Evolutionary conservation across 2,113 vertebrate genomes (phyloP).

Genomic region (Pedetes capensis): DNA sequence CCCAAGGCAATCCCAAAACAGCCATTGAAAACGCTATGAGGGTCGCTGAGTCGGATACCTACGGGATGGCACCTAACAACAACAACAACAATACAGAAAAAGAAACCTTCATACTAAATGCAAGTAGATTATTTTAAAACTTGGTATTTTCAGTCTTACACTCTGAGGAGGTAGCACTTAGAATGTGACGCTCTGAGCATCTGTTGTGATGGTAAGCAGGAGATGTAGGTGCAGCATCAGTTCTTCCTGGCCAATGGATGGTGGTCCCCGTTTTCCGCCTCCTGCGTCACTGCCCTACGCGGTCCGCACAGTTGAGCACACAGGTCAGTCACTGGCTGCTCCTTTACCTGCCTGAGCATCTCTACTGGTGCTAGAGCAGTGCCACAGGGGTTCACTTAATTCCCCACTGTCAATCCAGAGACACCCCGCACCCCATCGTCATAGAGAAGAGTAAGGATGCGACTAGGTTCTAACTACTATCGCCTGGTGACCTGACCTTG

Average conservation of each 20-base stretch:
- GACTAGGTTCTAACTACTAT: background rate
- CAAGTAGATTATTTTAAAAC: background rate
- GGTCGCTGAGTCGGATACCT: too few relatives aligned
- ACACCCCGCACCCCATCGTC: too few relatives aligned
- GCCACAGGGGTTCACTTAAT: background rate
- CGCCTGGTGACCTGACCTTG: background rate
- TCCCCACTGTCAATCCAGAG: background rate
- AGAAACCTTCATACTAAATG: background rate
- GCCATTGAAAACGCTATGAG: too few relatives aligned
- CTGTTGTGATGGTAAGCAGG: background rate
- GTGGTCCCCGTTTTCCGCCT: background rate
- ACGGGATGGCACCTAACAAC: too few relatives aligned
- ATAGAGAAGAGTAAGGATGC: background rate
- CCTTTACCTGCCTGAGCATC: background rate
- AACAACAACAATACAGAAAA: too few relatives aligned
- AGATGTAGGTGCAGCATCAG: rapidly evolving
- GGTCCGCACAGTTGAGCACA: too few relatives aligned
- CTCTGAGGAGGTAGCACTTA: background rate
- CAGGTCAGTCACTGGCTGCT: background rate
- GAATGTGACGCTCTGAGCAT: background rate
- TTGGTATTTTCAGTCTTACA: background rate
- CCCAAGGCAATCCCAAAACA: too few relatives aligned
- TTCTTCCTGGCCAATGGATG: background rate
- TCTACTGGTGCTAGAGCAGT: background rate
- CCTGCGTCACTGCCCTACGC: too few relatives aligned